Evolutionary conservation across 2,888 invertebrate species (phyloP), one percentile per base, ranked within the genome.

Genomic region (Agrochola macilenta): DNA sequence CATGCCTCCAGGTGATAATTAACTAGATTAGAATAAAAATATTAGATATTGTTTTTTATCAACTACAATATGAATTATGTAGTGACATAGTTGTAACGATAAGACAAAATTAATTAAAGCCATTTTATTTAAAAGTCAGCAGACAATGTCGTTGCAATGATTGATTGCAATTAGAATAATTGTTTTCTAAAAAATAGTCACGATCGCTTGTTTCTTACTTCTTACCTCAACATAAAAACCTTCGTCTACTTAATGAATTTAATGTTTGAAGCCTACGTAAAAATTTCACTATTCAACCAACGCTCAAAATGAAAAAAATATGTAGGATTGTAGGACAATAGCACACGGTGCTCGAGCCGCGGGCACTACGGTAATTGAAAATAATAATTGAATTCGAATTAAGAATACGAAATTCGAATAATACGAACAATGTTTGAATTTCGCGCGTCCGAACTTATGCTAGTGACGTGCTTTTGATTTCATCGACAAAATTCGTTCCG

Each of bases 311-410:
- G 86, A 87, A 84, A 93, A 94, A 92, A 86, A 71, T 74, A 88
- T 88, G 90, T 93, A 91, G 93, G 91, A 94, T 95, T 88, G 90
- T 93, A 91, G 93, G 91, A 94, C 95, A 95, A 94, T 93, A 90
- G 91, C 89, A 89, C 88, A 87, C 76, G 91, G 88, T 88, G 88
- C 87, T 79, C 81, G 74, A 79, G 91, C 91, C 92, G 89, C 91
- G 89, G 90, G 90, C 93, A 90, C 93, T 92, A 93, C 93, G 92
- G 94, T 95, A 95, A 95, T 95, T 94, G 94, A 93, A 95, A 95
- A 95, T 95, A 94, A 95, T 95, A 95, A 95, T 96, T 94, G 94
- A 95, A 95, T 94, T 94, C 89, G 92, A 94, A 95, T 95, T 95
- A 95, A 93, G 94, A 94, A 94, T 94, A 91, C 93, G 92, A 95